Base-by-base conservation (phyloP, 2,888 invertebrate genomes). In the Dasypogon diadema region DNA sequence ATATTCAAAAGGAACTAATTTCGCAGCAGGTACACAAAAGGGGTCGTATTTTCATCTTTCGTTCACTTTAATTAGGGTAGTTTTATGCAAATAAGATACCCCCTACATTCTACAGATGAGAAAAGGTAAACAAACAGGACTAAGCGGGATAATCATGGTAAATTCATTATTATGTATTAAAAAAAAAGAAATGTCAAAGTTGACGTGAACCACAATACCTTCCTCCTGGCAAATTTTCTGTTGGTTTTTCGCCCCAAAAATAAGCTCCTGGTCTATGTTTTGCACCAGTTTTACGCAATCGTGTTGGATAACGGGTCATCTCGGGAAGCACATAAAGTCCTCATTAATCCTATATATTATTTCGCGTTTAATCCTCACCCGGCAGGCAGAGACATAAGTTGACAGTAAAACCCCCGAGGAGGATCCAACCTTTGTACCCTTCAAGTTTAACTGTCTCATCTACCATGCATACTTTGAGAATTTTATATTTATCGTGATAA, bases 321-420 rank as follows among this genome's bases (percentile, higher is more conserved):
- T 16, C 5, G 34, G 3, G 10, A 42, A 63, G 4, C 16, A 37
- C 37, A 63, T 63, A 63, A 63, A 63, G 42, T 21, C 42, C 37
- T 37, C 60, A 63, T 63, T 63, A 63, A 63, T 37, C 34, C 34
- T 10, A 21, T 26, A 58, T 22, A 30, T 26, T 21, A 55, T 21
- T n/a, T 18, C 21, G 55, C 22, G 55, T 4, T n/a, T 6, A 16
- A 54, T 54, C 22, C 22, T 55, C 6, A 8, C 18, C 6, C 12
- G 55, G 5, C 21, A 16, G 6, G n/a, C 21, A 6, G 5, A 16
- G 6, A 48, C 14, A 48, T n/a, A n/a, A 12, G 16, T n/a, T 14
- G 48, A n/a, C 48, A 48, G 48, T 48, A 14, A 8, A 30, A 30
- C 30, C 8, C 3, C 30, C 30, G 8, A n/a, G n/a, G n/a, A n/a